Conservation (phyloP, 2,797 vertebrate species). For the Sorex maritimensis region DNA sequence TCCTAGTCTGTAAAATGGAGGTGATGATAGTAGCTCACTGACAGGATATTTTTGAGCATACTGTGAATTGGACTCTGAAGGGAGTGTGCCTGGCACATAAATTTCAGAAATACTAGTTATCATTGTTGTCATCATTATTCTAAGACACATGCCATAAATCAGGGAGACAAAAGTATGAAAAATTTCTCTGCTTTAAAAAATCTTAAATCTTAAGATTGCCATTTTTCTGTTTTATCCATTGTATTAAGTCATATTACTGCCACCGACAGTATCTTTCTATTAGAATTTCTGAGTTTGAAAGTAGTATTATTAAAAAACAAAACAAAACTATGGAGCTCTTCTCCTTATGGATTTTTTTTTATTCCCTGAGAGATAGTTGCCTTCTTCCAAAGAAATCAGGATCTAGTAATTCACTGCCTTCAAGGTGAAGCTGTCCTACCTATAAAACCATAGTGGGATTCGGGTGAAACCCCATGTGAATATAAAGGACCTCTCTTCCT, state of each 20-base stretch:
- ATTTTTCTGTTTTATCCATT: conserved; percentile 50
- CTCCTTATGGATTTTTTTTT: conserved; percentile 56
- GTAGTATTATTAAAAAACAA: conserved; percentile 67
- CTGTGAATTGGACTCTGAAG: background rate
- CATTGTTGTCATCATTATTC: background rate
- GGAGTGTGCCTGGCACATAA: background rate
- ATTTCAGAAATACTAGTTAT: background rate
- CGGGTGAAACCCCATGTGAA: conserved; percentile 84
- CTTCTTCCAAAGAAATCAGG: conserved; percentile 83
- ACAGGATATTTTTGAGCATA: conserved; percentile 3
- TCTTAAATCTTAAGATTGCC: conserved; percentile 26
- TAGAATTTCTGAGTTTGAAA: conserved; percentile 69
- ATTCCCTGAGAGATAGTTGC: conserved; percentile 75
- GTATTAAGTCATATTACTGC: conserved; percentile 6
- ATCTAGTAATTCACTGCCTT: conserved; percentile 83
- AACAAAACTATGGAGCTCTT: conserved; percentile 62
- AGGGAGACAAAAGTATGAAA: background rate
- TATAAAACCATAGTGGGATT: conserved; percentile 84
- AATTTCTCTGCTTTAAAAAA: conserved; percentile 20
- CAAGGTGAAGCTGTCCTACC: conserved; percentile 75
- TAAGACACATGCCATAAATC: background rate
- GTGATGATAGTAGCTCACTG: background rate
- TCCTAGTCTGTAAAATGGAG: conserved; percentile 45
- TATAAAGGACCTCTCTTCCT: conserved; percentile 75
- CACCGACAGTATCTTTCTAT: conserved; percentile 46